Percentiles rank a stretch among this genome's conserved stretches.
Conservation (phyloP, 2,113 vertebrate genomes). For the Caranx melampygus region DNA sequence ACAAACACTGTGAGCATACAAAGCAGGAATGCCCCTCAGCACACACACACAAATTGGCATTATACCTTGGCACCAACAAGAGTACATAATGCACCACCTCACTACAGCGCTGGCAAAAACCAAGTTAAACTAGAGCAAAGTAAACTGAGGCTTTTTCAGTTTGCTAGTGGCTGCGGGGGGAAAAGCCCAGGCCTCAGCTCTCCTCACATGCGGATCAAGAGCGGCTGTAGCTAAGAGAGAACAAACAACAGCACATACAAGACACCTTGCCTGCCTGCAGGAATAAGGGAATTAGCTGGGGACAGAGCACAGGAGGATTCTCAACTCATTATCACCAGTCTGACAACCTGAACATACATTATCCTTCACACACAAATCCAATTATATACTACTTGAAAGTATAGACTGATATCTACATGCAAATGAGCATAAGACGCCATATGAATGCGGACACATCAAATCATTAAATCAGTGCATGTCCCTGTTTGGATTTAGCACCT, state of each 20-base stretch:
- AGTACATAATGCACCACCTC: conserved; percentile 5
- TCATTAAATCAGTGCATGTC: background rate
- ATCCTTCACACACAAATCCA: background rate
- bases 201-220: background rate
- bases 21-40: background rate
- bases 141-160: conserved; percentile 36
- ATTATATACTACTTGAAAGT: background rate
- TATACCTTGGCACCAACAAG: conserved; percentile 22
- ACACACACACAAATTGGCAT: conserved; percentile 26
- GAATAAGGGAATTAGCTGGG: conserved; percentile 47
- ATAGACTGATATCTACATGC: background rate
- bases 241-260: conserved; percentile 20
- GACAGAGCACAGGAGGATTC: conserved; percentile 38
- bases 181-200: background rate
- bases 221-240: conserved; percentile 21
- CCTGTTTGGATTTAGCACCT: background rate
- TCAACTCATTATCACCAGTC: conserved; percentile 42
- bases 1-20: conserved; percentile 20
- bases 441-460: too few species aligned
- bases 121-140: conserved; percentile 41
- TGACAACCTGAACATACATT: conserved; percentile 2
- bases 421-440: background rate
- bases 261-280: conserved; percentile 26
- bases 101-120: conserved; percentile 16
- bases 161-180: background rate